Percentiles rank a stretch among this genome's conserved stretches.
These are phyloP conservation scores for Tonatia bakeri DNA, from an alignment of 2,113 vertebrate species.

Conservation along the genomic window DNA sequence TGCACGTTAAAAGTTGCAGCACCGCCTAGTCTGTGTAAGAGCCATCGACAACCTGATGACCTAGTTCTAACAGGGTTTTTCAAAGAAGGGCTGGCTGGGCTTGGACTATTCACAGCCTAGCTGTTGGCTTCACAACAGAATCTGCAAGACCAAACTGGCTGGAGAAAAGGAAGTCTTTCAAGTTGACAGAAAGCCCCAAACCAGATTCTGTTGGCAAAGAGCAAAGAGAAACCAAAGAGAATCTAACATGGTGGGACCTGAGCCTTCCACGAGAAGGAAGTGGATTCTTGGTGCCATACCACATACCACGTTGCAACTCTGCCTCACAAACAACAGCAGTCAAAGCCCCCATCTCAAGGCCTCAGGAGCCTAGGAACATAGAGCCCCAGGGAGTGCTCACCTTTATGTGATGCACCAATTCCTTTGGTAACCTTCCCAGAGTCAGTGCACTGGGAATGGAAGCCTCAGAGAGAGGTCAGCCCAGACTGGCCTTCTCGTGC, in stretches of 20 bases:
- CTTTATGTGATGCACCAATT: fast-evolving
- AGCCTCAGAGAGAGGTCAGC: background rate
- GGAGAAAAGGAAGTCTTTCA: background rate
- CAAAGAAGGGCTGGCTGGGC: background rate
- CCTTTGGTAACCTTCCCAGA: background rate
- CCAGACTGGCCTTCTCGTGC: fast-evolving
- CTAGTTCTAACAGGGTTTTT: conserved; percentile 55
- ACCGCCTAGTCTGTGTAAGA: conserved; percentile 53
- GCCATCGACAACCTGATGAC: conserved; percentile 45
- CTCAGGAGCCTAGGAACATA: background rate
- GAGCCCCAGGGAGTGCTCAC: background rate
- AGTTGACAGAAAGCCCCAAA: conserved; percentile 21
- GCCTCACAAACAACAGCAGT: background rate
- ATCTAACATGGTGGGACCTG: background rate
- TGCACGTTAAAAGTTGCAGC: conserved; percentile 36
- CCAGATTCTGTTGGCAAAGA: background rate
- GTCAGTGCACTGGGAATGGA: background rate
- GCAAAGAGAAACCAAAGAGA: background rate
- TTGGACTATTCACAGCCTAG: conserved; percentile 1
- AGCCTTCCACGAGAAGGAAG: background rate
- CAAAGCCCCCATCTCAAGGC: background rate
- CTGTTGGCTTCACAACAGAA: background rate
- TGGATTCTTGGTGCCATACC: background rate
- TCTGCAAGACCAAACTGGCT: background rate
- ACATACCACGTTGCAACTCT: fast-evolving